Percentiles rank a stretch among this genome's conserved stretches.
Conservation (phyloP, 2,113 vertebrate genomes). For the Larimichthys crocea region DNA sequence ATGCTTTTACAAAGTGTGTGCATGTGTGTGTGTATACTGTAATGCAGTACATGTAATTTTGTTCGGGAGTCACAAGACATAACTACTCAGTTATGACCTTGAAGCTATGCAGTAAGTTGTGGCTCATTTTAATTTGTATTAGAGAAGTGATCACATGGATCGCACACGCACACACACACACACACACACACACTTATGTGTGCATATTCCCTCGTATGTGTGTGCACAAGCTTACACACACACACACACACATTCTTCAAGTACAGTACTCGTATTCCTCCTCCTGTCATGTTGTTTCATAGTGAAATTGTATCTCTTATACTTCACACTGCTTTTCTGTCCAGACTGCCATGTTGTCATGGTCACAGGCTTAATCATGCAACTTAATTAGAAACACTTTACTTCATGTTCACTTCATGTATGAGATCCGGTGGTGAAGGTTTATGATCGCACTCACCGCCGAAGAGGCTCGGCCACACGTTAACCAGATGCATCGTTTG, state of each 20-base stretch:
- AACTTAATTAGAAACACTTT: background rate
- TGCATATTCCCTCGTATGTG: background rate
- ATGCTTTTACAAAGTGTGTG: constrained; percentile 10
- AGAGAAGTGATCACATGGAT: background rate
- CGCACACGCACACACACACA: background rate
- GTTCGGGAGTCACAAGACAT: background rate
- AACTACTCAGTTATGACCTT: constrained; percentile 4
- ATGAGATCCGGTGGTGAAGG: background rate
- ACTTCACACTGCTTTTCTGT: background rate
- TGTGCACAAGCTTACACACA: background rate
- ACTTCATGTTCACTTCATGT: background rate
- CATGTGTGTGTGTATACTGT: constrained; percentile 13
- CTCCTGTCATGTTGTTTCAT: background rate
- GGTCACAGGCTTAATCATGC: background rate
- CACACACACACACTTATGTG: background rate
- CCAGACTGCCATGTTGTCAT: background rate
- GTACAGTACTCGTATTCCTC: background rate
- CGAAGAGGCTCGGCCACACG: background rate
- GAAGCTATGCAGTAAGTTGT: background rate
- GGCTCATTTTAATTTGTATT: background rate
- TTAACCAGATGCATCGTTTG: background rate
- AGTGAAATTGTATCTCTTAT: background rate
- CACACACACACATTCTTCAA: background rate
- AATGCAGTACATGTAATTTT: constrained; percentile 3
- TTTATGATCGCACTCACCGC: background rate